Conservation (phyloP, 2,797 vertebrate genomes). For the Hybognathus amarus region DNA sequence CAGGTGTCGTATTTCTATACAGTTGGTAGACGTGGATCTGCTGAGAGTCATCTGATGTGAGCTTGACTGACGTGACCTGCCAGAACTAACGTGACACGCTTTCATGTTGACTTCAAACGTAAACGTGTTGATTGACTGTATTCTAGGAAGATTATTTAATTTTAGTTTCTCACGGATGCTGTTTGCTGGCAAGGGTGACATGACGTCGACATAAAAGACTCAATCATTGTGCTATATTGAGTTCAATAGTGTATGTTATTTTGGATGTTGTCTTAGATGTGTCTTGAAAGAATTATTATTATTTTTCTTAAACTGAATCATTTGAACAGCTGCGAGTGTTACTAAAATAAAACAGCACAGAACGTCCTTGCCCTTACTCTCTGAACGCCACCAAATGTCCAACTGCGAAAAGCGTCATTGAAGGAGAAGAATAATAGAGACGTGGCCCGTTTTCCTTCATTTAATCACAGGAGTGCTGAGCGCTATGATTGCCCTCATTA, state of each 20-base stretch:
- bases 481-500: conserved; percentile 50
- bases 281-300: background rate
- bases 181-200: conserved; percentile 9
- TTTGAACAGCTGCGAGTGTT: background rate
- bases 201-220: background rate
- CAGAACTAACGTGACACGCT: too few relatives aligned
- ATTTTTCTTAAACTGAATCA: background rate
- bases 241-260: conserved; percentile 6
- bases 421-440: conserved; percentile 35
- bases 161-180: background rate
- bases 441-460: conserved; percentile 3
- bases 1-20: too few relatives aligned
- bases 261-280: background rate
- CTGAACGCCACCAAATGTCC: conserved; percentile 7
- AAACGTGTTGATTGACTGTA: background rate
- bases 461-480: conserved; percentile 34
- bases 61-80: too few relatives aligned
- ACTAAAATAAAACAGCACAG: conserved; percentile 1
- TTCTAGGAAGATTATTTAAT: background rate
- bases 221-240: background rate
- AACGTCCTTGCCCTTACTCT: conserved; percentile 19
- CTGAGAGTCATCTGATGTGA: too few relatives aligned
- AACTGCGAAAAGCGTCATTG: background rate
- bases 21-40: too few relatives aligned
- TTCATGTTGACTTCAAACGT: conserved; percentile 9